Percentiles rank a stretch among this genome's conserved stretches.
These are phyloP conservation scores for Desoria tigrina DNA, from an alignment of 2,888 invertebrate genomes.

Conservation along the genomic window DNA sequence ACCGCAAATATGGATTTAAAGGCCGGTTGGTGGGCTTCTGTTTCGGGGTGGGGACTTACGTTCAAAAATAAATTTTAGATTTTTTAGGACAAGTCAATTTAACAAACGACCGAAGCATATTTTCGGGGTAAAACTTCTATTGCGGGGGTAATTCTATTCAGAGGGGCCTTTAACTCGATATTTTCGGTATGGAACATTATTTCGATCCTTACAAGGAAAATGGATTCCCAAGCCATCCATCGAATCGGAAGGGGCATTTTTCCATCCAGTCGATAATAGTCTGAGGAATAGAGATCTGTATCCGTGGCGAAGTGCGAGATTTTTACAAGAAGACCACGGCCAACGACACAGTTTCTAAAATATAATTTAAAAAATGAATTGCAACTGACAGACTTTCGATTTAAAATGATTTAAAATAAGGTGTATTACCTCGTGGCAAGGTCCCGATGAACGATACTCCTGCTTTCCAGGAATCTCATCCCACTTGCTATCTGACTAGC, in stretches of 20 bases:
- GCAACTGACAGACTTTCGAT: background rate
- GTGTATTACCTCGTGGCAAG: conserved; percentile 72
- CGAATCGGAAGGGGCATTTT: conserved; percentile 74
- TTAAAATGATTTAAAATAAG: background rate
- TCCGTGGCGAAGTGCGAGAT: conserved; percentile 83
- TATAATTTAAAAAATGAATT: background rate
- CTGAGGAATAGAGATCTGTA: conserved; percentile 73
- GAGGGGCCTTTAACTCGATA: too few species aligned
- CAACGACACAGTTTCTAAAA: conserved; percentile 80
- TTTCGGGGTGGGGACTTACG: conserved; percentile 56
- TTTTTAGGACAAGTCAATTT: too few species aligned
- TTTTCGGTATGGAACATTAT: too few species aligned
- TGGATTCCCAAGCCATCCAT: conserved; percentile 73
- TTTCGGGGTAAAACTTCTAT: too few species aligned
- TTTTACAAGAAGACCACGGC: conserved; percentile 77
- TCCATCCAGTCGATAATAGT: conserved; percentile 78
- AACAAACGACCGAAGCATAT: too few species aligned
- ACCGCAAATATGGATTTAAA: conserved; percentile 81
- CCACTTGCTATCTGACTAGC: conserved; percentile 84
- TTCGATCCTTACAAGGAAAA: conserved; percentile 68
- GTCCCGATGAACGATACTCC: conserved; percentile 88
- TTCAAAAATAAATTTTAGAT: background rate
- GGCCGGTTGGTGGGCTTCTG: conserved; percentile 71
- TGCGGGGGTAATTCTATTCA: too few species aligned
- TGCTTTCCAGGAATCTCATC: conserved; percentile 83